Percentiles rank a stretch among this genome's conserved stretches.
Evolutionary conservation across 2,888 invertebrate genomes (phyloP).

Genomic region (Escarpia spicata): DNA sequence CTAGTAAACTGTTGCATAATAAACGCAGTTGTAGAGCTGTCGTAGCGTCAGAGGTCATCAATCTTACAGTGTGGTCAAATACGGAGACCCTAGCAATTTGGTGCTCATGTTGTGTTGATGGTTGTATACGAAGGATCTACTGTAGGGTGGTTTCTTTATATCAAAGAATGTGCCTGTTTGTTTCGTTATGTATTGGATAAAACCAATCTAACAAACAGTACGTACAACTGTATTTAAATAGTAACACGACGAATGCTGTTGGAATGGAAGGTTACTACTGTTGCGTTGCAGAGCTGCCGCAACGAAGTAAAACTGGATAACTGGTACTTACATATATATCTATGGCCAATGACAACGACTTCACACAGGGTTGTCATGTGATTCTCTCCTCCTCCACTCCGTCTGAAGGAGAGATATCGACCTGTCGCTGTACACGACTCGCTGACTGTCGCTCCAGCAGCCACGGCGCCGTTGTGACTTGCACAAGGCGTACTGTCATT

Average conservation of each 20-base stretch:
- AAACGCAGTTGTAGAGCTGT: neutral
- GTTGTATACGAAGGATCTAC: no score
- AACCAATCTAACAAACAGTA: no score
- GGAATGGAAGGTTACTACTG: neutral
- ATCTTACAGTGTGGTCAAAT: no score
- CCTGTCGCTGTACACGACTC: constrained; percentile 6
- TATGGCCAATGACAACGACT: neutral
- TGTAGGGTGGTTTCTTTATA: no score
- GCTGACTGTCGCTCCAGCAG: neutral
- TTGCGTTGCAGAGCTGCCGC: neutral
- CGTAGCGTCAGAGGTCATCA: no score
- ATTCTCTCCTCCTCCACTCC: neutral
- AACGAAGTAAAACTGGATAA: neutral
- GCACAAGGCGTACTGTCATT: neutral
- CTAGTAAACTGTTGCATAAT: neutral
- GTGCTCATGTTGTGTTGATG: no score
- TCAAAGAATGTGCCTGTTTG: no score
- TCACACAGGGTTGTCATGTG: neutral
- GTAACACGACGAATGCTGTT: no score
- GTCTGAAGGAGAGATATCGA: neutral
- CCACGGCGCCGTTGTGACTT: constrained; percentile 6
- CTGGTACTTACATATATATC: neutral
- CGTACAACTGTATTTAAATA: no score
- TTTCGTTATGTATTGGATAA: no score
- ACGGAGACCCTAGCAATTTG: no score